These are phyloP conservation scores for Caradrina clavipalpis DNA, from an alignment of 2,888 invertebrate genomes.

Conservation along the genomic window DNA sequence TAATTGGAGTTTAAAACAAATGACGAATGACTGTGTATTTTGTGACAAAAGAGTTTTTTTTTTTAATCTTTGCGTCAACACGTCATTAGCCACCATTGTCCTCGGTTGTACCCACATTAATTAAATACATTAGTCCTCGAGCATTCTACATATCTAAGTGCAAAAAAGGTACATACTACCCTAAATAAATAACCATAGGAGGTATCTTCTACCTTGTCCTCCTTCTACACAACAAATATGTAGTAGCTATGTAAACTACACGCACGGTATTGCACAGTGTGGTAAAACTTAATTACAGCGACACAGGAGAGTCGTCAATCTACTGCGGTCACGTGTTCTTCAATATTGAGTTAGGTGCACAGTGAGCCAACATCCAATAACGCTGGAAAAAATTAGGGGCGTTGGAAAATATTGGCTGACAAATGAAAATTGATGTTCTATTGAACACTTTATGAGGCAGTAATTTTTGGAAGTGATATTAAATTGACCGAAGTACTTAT, in stretches of 20 bases:
- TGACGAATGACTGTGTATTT: not conserved
- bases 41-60: not conserved
- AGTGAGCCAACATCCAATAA: slow-evolving; percentile 66
- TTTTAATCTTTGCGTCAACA: not conserved
- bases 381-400: slow-evolving; percentile 68
- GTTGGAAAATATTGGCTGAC: slow-evolving; percentile 68
- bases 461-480: slow-evolving; percentile 40
- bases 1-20: slow-evolving; percentile 33
- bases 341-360: slow-evolving; percentile 75
- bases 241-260: slow-evolving; percentile 50
- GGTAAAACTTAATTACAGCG: slow-evolving; percentile 70
- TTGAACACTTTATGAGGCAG: slow-evolving; percentile 41
- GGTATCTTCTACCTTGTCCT: slow-evolving; percentile 19
- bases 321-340: slow-evolving; percentile 81
- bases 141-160: slow-evolving; percentile 11
- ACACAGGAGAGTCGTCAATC: slow-evolving; percentile 80
- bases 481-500: slow-evolving; percentile 20
- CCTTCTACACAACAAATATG: slow-evolving; percentile 53
- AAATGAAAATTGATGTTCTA: slow-evolving; percentile 54
- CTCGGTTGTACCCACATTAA: too few species aligned
- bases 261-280: slow-evolving; percentile 54
- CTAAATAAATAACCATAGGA: slow-evolving; percentile 42
- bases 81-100: too few species aligned
- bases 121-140: not conserved
- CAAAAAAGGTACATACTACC: slow-evolving; percentile 27